Evolutionary conservation across 1,140 invertebrate genomes (phyloP).

Genomic region (Halesus radiatus): DNA sequence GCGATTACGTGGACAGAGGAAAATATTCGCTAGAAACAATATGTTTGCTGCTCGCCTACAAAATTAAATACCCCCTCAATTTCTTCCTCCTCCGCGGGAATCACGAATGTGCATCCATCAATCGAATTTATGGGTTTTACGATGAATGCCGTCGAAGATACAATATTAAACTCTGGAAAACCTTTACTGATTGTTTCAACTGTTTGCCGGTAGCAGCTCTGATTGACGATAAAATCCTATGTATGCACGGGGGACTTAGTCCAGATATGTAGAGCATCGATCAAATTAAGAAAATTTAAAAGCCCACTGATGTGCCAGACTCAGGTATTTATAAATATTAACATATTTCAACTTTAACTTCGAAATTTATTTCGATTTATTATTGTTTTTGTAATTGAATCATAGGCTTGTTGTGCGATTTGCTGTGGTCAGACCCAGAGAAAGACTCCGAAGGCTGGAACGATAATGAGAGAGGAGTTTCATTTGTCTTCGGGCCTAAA

Average conservation of each 20-base stretch:
- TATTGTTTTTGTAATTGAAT: neutral
- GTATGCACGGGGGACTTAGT: conserved; percentile 87
- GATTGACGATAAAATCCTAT: conserved; percentile 91
- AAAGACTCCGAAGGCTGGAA: conserved; percentile 90
- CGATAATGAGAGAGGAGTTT: conserved; percentile 90
- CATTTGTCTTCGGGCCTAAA: conserved; percentile 88
- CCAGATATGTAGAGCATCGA: conserved; percentile 94
- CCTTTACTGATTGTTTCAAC: conserved; percentile 91
- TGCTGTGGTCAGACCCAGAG: conserved; percentile 94
- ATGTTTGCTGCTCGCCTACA: conserved; percentile 91
- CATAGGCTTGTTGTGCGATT: conserved; percentile 83
- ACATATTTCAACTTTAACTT: no score
- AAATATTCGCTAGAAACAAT: conserved; percentile 91
- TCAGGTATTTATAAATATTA: no score
- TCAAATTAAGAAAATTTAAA: conserved; percentile 91
- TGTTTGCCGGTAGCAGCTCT: conserved; percentile 90
- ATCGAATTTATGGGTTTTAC: conserved; percentile 88
- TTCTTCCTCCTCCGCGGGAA: conserved; percentile 92
- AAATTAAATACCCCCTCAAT: conserved; percentile 96
- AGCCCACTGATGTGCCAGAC: conserved; percentile 93
- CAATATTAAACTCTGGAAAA: conserved; percentile 92
- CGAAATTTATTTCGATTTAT: no score
- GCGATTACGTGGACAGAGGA: conserved; percentile 93
- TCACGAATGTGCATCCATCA: conserved; percentile 90
- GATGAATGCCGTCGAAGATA: conserved; percentile 87